Evolutionary conservation across 1,140 invertebrate species (phyloP).

Genomic region (Littorina saxatilis): DNA sequence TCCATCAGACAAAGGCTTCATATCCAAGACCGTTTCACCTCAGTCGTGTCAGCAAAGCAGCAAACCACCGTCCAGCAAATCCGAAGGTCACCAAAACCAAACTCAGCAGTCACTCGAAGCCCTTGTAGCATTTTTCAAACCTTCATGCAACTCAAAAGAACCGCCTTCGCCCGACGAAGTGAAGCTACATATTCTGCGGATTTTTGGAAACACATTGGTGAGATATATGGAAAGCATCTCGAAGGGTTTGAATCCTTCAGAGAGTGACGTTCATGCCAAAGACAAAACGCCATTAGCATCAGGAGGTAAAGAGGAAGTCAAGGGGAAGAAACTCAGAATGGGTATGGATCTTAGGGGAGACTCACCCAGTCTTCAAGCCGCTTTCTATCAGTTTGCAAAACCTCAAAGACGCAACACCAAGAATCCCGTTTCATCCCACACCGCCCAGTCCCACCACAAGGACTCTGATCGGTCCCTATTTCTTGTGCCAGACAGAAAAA

Average conservation of each 20-base stretch:
- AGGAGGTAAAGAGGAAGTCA: background rate
- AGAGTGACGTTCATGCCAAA: background rate
- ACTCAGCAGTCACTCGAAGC: background rate
- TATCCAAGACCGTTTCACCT: background rate
- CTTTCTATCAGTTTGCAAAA: background rate
- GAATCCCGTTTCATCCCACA: too few relatives aligned
- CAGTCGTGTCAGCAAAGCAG: background rate
- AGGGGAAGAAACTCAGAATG: background rate
- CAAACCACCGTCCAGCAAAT: too few relatives aligned
- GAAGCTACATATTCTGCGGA: background rate
- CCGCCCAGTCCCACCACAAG: too few relatives aligned
- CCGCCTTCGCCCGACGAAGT: background rate
- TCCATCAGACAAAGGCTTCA: too few relatives aligned
- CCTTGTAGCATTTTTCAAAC: background rate
- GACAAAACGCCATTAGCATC: background rate
- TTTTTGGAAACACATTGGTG: background rate
- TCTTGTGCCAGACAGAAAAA: background rate
- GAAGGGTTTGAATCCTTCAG: background rate
- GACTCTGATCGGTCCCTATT: background rate
- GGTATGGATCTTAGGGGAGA: slow-evolving; percentile 11
- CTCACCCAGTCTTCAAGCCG: background rate
- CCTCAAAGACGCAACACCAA: too few relatives aligned
- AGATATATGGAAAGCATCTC: too few relatives aligned
- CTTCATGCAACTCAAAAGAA: background rate
- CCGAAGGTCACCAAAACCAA: too few relatives aligned